phyloP scores from a whole-genome alignment of 2,888 invertebrate genomes.

The Apamea monoglypha region DNA sequence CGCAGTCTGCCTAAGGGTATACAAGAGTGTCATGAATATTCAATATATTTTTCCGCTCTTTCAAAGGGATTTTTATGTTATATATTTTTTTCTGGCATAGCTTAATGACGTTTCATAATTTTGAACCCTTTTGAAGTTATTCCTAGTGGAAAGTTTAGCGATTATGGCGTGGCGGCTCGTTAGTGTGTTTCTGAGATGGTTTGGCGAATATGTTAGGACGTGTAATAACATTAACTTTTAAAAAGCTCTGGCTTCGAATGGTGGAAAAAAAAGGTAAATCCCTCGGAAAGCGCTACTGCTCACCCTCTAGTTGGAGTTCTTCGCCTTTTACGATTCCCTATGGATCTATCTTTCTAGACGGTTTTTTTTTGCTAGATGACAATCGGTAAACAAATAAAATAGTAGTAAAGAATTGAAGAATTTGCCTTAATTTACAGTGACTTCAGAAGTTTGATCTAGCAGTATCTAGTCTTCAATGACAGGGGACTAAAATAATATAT shows the following conservation, averaged over 20 bases:
- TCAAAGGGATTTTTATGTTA: constrained; percentile 65
- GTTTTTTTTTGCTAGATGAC: neutral
- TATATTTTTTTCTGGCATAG: constrained; percentile 55
- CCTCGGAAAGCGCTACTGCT: neutral
- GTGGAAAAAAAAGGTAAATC: neutral
- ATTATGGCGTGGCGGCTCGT: constrained; percentile 39
- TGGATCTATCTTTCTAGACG: neutral
- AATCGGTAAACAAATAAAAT: neutral
- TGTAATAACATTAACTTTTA: neutral
- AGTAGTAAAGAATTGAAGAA: neutral
- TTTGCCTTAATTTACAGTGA: neutral
- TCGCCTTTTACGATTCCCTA: neutral
- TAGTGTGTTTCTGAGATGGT: constrained; percentile 30
- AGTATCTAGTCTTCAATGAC: neutral
- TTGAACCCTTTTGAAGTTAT: constrained; percentile 60
- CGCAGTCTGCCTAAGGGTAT: constrained; percentile 57
- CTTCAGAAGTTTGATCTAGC: neutral
- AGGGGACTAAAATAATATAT: neutral
- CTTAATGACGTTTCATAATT: constrained; percentile 65
- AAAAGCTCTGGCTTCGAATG: constrained; percentile 1
- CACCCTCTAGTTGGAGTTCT: too few species aligned
- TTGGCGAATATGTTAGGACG: neutral
- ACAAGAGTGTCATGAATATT: constrained; percentile 70
- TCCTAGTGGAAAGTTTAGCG: constrained; percentile 52
- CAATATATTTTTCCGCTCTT: constrained; percentile 66